Base-by-base conservation (phyloP, 2,888 invertebrate species). In the Anthophora plumipes region DNA sequence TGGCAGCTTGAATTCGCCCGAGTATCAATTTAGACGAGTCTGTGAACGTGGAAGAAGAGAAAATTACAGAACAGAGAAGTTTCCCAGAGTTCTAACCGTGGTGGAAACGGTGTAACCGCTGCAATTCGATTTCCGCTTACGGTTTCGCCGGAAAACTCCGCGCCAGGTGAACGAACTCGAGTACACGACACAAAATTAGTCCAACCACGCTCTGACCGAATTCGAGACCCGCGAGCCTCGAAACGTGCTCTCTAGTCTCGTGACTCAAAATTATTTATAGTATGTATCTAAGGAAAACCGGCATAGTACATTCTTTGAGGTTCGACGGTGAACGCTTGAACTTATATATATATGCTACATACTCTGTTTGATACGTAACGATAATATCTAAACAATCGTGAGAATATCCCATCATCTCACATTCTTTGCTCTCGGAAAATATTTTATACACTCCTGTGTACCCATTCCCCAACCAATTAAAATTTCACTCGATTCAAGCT, bases 141-240 rank as follows among this genome's bases (percentile, higher is more conserved):
- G 43, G 63, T 52, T 83, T 75, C 74, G 60, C 41, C 59, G 77
- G 83, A 81, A 85, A 83, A 83, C 73, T 86, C 73, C 60, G 60
- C 25, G 74, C 67, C 86, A 85, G 92, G 91, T 91, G 86, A 90
- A 92, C 83, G 92, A 92, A 91, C 92, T 82, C 90, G 80, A 83
- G 85, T 85, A 78, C 84, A 88, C 86, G 88, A 87, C 90, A 88
- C 87, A 90, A 86, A 92, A 91, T 92, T 92, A 92, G 91, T 92
- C 88, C 88, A 89, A 86, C 82, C 72, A 84, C 73, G 82, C 85
- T 84, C 89, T 91, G 90, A 91, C 91, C 91, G 90, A 91, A 91
- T 91, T 92, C 89, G 77, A 83, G 86, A 41, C n/a, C n/a, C 82
- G 80, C 82, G 84, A 81, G 84, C 85, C 69, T 75, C 86, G 86